A percentile compares a stretch with the other conserved stretches of the same genome.
These are phyloP conservation scores for Gymnodraco acuticeps DNA, from an alignment of 2,797 vertebrate species.

Conservation along the genomic window DNA sequence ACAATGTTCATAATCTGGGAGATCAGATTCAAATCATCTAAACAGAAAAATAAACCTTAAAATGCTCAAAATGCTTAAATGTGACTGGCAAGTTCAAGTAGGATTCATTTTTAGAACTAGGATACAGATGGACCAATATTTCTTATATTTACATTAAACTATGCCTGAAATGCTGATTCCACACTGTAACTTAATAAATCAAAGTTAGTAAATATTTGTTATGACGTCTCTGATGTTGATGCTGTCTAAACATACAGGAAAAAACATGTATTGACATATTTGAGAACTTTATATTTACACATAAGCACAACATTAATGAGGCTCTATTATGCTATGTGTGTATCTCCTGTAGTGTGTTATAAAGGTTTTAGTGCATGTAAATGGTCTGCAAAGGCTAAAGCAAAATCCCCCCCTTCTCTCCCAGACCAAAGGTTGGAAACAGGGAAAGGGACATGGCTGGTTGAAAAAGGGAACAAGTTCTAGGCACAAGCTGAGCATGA, in stretches of 20 bases:
- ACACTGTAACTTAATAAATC: neutral
- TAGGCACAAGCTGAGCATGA: constrained; percentile 25
- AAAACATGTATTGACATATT: neutral
- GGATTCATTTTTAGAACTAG: neutral
- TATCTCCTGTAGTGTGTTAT: too few relatives aligned
- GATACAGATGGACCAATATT: neutral
- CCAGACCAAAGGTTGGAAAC: constrained; percentile 8
- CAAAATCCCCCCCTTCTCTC: too few relatives aligned
- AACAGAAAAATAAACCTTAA: neutral
- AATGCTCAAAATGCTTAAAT: neutral
- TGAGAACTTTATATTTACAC: neutral
- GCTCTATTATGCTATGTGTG: too few relatives aligned
- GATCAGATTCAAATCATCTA: neutral
- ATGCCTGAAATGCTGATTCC: neutral
- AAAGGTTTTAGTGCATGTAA: too few relatives aligned
- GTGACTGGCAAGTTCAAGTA: neutral
- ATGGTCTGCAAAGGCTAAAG: too few relatives aligned
- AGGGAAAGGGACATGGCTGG: constrained; percentile 7
- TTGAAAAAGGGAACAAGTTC: constrained; percentile 38
- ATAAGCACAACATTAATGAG: neutral
- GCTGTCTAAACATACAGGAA: neutral
- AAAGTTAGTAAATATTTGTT: neutral
- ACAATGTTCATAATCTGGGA: neutral
- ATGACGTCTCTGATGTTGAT: neutral
- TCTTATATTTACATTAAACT: neutral